Percentiles rank a stretch among this genome's conserved stretches.
phyloP scores from a whole-genome alignment of 1,140 invertebrate genomes.

The Pomacea maculata region DNA sequence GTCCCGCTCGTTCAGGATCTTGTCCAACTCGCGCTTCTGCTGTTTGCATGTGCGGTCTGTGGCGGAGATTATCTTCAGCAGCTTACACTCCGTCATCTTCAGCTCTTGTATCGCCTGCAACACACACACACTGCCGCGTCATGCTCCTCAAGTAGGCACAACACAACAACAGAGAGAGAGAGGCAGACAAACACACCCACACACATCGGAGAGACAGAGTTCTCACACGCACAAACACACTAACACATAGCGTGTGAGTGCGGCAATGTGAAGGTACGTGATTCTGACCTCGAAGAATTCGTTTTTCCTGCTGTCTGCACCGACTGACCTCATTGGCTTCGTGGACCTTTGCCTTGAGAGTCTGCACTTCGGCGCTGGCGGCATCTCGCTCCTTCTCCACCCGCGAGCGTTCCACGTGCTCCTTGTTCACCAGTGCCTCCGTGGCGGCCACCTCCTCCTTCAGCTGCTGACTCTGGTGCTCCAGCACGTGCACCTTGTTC shows the following conservation, averaged over 20 bases:
- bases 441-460: conserved; percentile 12
- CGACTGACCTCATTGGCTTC: not conserved
- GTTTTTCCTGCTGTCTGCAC: too few species aligned
- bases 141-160: too few species aligned
- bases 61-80: conserved; percentile 8
- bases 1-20: conserved; percentile 15
- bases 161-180: not conserved
- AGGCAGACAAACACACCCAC: not conserved
- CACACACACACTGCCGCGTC: not conserved
- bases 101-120: conserved; percentile 4
- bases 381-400: conserved; percentile 17
- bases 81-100: not conserved
- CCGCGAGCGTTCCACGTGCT: conserved; percentile 12
- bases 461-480: conserved; percentile 25
- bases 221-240: too few species aligned
- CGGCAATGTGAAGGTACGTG: too few species aligned
- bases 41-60: conserved; percentile 1
- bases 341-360: not conserved
- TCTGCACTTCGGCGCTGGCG: not conserved
- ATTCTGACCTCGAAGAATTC: too few species aligned
- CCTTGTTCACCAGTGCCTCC: conserved; percentile 10
- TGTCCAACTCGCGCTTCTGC: conserved; percentile 10
- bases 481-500: conserved; percentile 18
- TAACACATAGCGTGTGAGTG: too few species aligned
- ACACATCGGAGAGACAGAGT: too few species aligned